Evolutionary conservation across 2,113 vertebrate species (phyloP), one percentile per base, ranked within the genome.

Genomic region (Aleadryas rufinucha): DNA sequence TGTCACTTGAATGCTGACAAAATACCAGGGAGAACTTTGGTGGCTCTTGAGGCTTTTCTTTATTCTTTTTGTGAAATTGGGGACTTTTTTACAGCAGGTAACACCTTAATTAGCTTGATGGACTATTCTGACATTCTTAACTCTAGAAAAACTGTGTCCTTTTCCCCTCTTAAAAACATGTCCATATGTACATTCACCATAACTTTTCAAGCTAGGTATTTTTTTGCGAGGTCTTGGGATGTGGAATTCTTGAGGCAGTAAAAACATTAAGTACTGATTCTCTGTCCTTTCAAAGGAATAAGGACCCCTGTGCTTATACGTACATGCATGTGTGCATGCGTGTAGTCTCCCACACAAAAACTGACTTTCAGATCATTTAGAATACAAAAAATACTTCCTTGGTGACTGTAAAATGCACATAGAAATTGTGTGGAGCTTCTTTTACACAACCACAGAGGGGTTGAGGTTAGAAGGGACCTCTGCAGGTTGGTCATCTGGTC

Each of bases 41-140:
- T 94, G 71, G 31, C 89, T 96, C 94, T 83, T 84, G 53, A 88
- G 49, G 53, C 42, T 88, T 87, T 88, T 90, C 68, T 75, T 35
- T 66, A 45, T 47, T 49, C 4, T 65, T 88, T 80, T 70, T 84
- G 49, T 93, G 54, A 91, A 91, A 49, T 9, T 0, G 0, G 27
- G 37, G 17, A 61, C 42, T 68, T 78, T 71, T 82, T 91, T 77
- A 52, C 31, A 45, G 72, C 41, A 42, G n/a, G 22, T 33, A 94
- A n/a, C 19, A 47, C 76, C 54, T 96, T 95, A 90, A 54, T 92
- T 94, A 96, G 60, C 52, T 91, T 53, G 90, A 87, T 78, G 42
- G 88, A 93, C 56, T 90, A 6, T 79, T 93, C 80, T 92, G 95
- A 84, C 92, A 84, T 94, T 96, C 88, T 90, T 84, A 90, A 72